Conservation (phyloP, 2,797 vertebrate species). For the Sorex maritimensis region DNA sequence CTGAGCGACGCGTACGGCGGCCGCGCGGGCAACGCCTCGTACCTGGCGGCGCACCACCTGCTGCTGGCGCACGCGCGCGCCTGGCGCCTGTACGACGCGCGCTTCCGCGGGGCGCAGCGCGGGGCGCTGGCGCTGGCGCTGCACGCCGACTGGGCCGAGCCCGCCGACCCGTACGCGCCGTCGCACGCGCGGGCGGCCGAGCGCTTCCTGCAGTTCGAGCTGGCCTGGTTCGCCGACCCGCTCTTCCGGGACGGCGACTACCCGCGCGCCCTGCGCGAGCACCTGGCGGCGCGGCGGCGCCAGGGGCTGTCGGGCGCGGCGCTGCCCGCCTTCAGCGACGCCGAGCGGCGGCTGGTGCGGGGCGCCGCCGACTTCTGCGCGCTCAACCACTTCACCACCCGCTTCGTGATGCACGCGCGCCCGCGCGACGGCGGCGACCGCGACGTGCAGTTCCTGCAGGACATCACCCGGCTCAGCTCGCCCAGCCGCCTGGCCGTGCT, state of each 20-base stretch:
- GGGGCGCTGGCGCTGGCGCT: slow-evolving; percentile 95
- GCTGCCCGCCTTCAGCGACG: slow-evolving; percentile 92
- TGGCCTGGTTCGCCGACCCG: slow-evolving; percentile 96
- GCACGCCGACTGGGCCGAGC: slow-evolving; percentile 96
- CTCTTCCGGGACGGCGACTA: slow-evolving; percentile 94
- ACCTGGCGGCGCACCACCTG: slow-evolving; percentile 93
- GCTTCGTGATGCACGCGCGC: slow-evolving; percentile 92
- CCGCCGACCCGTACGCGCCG: slow-evolving; percentile 94
- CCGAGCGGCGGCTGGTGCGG: slow-evolving; percentile 92
- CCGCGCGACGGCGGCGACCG: slow-evolving; percentile 90
- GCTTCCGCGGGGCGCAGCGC: slow-evolving; percentile 88
- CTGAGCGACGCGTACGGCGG: slow-evolving; percentile 92
- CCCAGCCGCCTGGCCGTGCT: slow-evolving; percentile 92
- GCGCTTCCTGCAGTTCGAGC: slow-evolving; percentile 95
- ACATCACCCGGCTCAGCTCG: slow-evolving; percentile 94
- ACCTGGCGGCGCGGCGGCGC: slow-evolving; percentile 89
- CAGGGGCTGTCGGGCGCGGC: slow-evolving; percentile 88
- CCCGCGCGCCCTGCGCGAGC: slow-evolving; percentile 91
- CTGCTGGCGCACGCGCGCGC: slow-evolving; percentile 95
- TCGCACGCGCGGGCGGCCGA: slow-evolving; percentile 92
- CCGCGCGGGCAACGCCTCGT: slow-evolving; percentile 90
- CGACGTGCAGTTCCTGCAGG: slow-evolving; percentile 92
- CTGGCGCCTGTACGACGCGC: slow-evolving; percentile 93
- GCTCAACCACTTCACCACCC: slow-evolving; percentile 97
- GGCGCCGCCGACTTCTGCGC: slow-evolving; percentile 95